These are phyloP conservation scores for Ptilorrhoa leucosticta DNA, from an alignment of 2,113 vertebrate genomes.

Conservation along the genomic window DNA sequence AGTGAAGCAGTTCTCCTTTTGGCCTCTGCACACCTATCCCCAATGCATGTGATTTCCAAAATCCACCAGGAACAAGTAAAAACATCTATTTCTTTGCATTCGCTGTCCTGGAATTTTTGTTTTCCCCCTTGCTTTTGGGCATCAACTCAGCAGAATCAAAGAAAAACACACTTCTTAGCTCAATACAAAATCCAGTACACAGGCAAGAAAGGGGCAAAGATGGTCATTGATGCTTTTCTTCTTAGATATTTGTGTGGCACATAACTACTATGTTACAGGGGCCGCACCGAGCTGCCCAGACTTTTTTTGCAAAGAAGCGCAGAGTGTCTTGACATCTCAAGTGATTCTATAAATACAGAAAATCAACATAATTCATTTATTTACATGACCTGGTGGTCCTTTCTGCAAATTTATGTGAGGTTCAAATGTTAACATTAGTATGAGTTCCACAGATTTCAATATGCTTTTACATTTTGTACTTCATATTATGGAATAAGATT, in stretches of 20 bases:
- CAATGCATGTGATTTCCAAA: background rate
- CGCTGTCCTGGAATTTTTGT: background rate
- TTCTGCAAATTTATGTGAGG: background rate
- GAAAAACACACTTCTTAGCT: background rate
- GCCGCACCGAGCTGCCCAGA: background rate
- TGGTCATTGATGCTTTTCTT: background rate
- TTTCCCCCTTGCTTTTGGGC: background rate
- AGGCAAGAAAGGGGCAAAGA: background rate
- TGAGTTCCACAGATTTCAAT: background rate
- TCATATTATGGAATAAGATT: background rate
- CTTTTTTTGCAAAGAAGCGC: background rate
- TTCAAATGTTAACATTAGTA: background rate
- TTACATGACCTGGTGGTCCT: background rate
- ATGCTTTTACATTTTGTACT: background rate
- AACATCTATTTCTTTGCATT: background rate
- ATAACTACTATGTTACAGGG: background rate
- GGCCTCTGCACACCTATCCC: background rate
- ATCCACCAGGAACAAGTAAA: background rate
- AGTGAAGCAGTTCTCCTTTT: background rate
- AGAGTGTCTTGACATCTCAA: background rate
- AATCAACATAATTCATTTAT: background rate
- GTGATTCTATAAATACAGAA: background rate
- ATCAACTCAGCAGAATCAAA: background rate
- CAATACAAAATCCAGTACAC: background rate
- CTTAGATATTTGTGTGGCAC: background rate